phyloP scores from a whole-genome alignment of 2,888 invertebrate genomes.

The Drosophila falleni region DNA sequence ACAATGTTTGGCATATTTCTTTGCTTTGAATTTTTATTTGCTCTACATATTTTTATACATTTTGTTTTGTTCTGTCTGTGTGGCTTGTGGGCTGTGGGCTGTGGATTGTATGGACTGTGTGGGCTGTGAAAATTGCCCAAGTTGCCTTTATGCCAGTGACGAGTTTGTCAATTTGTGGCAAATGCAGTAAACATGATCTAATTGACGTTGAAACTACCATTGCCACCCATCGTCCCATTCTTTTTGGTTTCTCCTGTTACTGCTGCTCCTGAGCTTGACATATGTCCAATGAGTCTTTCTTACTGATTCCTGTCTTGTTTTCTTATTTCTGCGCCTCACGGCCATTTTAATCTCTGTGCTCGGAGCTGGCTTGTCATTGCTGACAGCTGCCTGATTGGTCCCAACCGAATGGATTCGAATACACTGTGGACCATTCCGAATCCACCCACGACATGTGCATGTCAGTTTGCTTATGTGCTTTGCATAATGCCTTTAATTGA shows the following conservation, averaged over 20 bases:
- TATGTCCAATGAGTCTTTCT: slow-evolving; percentile 64
- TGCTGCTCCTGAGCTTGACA: slow-evolving; percentile 63
- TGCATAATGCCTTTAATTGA: slow-evolving; percentile 73
- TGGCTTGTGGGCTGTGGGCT: background rate
- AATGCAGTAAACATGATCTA: slow-evolving; percentile 80
- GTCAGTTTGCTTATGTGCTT: slow-evolving; percentile 52
- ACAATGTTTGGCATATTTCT: slow-evolving; percentile 56
- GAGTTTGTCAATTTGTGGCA: slow-evolving; percentile 80
- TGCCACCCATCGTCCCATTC: slow-evolving; percentile 2
- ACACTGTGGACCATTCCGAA: background rate
- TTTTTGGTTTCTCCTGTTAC: no score
- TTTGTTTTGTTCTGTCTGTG: slow-evolving; percentile 17
- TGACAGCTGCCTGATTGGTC: slow-evolving; percentile 70
- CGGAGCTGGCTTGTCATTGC: slow-evolving; percentile 42
- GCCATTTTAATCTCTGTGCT: slow-evolving; percentile 56
- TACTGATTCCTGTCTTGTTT: slow-evolving; percentile 43
- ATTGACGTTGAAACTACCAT: slow-evolving; percentile 76
- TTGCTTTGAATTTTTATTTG: slow-evolving; percentile 71
- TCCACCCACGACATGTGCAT: slow-evolving; percentile 13
- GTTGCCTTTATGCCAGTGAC: slow-evolving; percentile 50
- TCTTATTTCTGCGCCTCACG: slow-evolving; percentile 41
- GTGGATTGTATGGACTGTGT: slow-evolving; percentile 3
- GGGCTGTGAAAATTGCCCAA: background rate
- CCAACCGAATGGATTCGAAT: background rate
- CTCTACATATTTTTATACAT: slow-evolving; percentile 44